Conservation (phyloP, 2,888 invertebrate species). For the Uropetala carovei region DNA sequence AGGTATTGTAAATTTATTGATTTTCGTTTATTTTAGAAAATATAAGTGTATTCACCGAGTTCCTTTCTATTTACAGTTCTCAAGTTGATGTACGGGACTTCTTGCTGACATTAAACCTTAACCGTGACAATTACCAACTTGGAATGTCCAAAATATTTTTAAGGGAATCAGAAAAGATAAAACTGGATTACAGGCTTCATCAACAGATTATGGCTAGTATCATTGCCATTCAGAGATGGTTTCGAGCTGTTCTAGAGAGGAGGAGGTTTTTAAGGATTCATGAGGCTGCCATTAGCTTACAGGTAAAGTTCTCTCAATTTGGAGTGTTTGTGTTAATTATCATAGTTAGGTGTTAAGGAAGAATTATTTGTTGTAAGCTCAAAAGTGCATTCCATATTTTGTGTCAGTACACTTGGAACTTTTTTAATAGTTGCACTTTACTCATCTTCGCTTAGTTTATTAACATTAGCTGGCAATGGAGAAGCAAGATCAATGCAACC, state of each 20-base stretch:
- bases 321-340: no score
- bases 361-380: no score
- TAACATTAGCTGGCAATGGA: no score
- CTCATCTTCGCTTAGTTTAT: no score
- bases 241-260: constrained; percentile 87
- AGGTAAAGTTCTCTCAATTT: constrained; percentile 72
- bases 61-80: constrained; percentile 78
- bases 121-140: constrained; percentile 93
- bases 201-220: constrained; percentile 96
- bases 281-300: constrained; percentile 86
- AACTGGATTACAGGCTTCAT: constrained; percentile 93
- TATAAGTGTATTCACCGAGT: background rate
- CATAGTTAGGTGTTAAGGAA: background rate
- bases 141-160: constrained; percentile 94
- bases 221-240: constrained; percentile 94
- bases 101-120: constrained; percentile 88
- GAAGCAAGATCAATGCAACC: no score
- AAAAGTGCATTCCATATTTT: no score
- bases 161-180: constrained; percentile 94
- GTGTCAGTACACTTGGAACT: background rate
- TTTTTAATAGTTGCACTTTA: background rate
- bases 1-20: constrained; percentile 71
- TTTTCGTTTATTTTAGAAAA: background rate
- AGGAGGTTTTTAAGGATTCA: constrained; percentile 82
- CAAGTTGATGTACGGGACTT: constrained; percentile 92